These are phyloP conservation scores for Leptarthrus brevirostris DNA, from an alignment of 2,888 invertebrate species.

Conservation along the genomic window DNA sequence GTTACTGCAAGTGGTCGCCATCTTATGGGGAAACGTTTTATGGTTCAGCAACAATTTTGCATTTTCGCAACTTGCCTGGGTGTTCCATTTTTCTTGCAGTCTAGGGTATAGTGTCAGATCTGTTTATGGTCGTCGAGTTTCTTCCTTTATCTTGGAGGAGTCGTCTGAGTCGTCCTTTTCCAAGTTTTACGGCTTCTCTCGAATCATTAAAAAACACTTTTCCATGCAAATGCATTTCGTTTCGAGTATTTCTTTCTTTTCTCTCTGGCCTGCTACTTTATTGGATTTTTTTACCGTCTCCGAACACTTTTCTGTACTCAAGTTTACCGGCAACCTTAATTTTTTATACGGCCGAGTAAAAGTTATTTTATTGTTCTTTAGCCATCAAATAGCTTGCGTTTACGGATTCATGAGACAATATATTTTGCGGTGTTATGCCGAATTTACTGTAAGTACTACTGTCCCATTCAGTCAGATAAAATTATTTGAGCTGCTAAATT, in stretches of 20 bases:
- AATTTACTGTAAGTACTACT: too few relatives aligned
- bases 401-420: too few relatives aligned
- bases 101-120: conserved; percentile 29
- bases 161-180: conserved; percentile 45
- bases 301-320: not conserved
- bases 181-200: conserved; percentile 45
- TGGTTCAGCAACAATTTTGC: conserved; percentile 48
- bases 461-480: too few relatives aligned
- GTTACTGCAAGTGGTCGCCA: conserved; percentile 36
- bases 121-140: conserved; percentile 38
- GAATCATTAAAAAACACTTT: conserved; percentile 54
- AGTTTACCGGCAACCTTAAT: conserved; percentile 1
- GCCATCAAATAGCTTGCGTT: conserved; percentile 1
- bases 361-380: conserved; percentile 32
- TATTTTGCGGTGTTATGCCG: too few relatives aligned
- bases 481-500: too few relatives aligned
- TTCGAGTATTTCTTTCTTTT: conserved; percentile 28
- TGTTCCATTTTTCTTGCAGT: conserved; percentile 19
- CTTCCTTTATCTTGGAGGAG: conserved; percentile 50
- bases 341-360: conserved; percentile 39
- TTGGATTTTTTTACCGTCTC: conserved; percentile 26
- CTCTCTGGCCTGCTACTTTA: conserved; percentile 12
- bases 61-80: conserved; percentile 5
- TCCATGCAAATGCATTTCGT: conserved; percentile 53
- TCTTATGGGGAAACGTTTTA: conserved; percentile 37